Conservation (phyloP, 2,888 invertebrate species). For the Physocephala rufipes region DNA sequence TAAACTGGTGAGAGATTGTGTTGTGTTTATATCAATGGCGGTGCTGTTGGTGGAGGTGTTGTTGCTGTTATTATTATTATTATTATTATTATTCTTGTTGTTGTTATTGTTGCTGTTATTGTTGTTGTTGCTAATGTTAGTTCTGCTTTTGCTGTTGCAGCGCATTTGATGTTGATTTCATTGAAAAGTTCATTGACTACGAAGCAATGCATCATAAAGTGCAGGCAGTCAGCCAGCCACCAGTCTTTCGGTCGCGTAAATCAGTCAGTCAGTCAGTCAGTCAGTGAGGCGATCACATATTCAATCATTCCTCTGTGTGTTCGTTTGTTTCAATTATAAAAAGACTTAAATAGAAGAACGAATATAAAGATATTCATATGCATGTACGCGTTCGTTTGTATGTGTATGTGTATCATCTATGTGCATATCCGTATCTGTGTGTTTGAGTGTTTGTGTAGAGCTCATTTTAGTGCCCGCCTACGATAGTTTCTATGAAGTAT, state of each 20-base stretch:
- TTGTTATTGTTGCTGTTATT: slow-evolving; percentile 21
- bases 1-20: not conserved
- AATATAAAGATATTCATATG: too few species aligned
- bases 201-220: slow-evolving; percentile 34
- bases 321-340: too few species aligned
- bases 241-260: too few species aligned
- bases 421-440: slow-evolving; percentile 15
- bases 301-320: too few species aligned
- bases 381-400: not conserved
- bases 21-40: too few species aligned
- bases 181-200: slow-evolving; percentile 56
- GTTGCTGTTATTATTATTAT: slow-evolving; percentile 27
- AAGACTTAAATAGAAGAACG: too few species aligned
- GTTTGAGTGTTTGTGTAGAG: not conserved
- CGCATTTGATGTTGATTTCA: slow-evolving; percentile 49
- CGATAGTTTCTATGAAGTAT: not conserved
- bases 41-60: not conserved
- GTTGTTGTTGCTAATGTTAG: slow-evolving; percentile 34
- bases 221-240: slow-evolving; percentile 13
- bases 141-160: slow-evolving; percentile 33
- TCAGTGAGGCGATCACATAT: slow-evolving; percentile 2
- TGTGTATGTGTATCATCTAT: slow-evolving; percentile 5
- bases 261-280: slow-evolving; percentile 29
- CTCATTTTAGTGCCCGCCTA: not conserved
- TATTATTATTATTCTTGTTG: slow-evolving; percentile 28